Evolutionary conservation across 92 coral and sea anemone species (phyloP).

Genomic region (Heteractis magnifica): DNA sequence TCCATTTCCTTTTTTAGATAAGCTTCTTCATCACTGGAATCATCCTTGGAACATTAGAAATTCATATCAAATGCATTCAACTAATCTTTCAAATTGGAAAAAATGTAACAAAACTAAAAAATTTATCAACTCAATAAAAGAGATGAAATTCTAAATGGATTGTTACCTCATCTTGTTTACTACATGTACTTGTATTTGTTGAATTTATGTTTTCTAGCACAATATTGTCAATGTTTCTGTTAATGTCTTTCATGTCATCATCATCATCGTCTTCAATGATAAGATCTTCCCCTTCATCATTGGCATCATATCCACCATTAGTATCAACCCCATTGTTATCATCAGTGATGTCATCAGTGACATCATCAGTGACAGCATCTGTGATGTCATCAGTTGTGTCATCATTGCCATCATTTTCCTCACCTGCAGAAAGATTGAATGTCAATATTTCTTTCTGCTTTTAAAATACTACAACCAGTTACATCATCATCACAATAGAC

Average conservation of each 20-base stretch:
- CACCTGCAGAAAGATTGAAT: conserved; percentile 13
- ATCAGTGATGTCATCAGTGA: conserved; percentile 28
- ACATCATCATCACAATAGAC: neutral
- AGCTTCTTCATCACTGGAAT: conserved; percentile 59
- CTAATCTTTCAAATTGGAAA: neutral
- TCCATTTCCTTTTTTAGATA: conserved; percentile 91
- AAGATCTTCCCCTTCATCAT: conserved; percentile 18
- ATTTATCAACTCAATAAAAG: neutral
- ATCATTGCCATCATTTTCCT: conserved; percentile 8
- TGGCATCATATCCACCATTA: conserved; percentile 38
- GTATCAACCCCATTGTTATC: conserved; percentile 42
- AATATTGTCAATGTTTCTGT: neutral
- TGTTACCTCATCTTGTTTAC: conserved; percentile 17
- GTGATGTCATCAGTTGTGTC: conserved; percentile 14
- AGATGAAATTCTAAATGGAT: neutral
- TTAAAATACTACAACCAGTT: conserved; percentile 6
- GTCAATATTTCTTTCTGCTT: neutral
- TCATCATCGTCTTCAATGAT: conserved; percentile 35
- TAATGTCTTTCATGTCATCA: conserved; percentile 21
- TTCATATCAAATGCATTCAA: neutral
- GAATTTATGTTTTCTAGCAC: neutral
- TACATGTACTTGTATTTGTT: neutral
- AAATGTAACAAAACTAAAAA: too few species aligned
- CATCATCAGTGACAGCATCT: conserved; percentile 22
- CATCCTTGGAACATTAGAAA: conserved; percentile 31